Base-by-base conservation (phyloP, 1,140 invertebrate genomes). In the Periplaneta americana region DNA sequence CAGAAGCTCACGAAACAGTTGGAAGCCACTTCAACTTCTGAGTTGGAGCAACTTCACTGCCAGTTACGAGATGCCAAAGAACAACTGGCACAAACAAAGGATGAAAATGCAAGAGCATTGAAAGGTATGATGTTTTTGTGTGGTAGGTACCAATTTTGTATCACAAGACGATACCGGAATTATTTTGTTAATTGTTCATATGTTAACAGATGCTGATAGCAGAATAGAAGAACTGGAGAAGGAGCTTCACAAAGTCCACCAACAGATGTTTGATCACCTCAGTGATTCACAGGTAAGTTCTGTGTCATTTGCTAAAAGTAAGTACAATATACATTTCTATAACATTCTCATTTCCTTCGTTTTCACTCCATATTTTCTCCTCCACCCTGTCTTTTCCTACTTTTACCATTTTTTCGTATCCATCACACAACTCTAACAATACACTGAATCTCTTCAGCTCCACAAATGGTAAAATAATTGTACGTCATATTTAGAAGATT, bases 261-360 rank as follows among this genome's bases (percentile, higher is more conserved):
- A 86, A 48, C 80, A 83, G 78, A 85, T 87, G 33, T 83, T 88
- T 83, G 86, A 86, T 78, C 85, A 87, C 81, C 83, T 88, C 84
- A 87, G 87, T 85, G 76, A 79, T 74, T 83, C 82, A 83, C 87
- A 85, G 86, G 87, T 84, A 86, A 22, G 48, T 78, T 28, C 33
- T 15, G 32, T 34, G 22, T 22, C 39, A 15, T 57, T 13, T 57
- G 13, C 13, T 57, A 57, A 57, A 57, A 13, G 13, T 15, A n/a
- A 22, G n/a, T 1, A 75, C 2, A 8, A 75, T 1, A 31, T 75
- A 3, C 13, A 11, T 3, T 18, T 75, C 74, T 28, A 31, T 35
- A 34, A 5, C n/a, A 28, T 34, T 34, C 75, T 75, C n/a, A 17
- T 34, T 37, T 34, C 22, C n/a, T 35, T 17, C 6, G 10, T 28